phyloP scores from a whole-genome alignment of 2,113 vertebrate species.

The Geococcyx californianus region DNA sequence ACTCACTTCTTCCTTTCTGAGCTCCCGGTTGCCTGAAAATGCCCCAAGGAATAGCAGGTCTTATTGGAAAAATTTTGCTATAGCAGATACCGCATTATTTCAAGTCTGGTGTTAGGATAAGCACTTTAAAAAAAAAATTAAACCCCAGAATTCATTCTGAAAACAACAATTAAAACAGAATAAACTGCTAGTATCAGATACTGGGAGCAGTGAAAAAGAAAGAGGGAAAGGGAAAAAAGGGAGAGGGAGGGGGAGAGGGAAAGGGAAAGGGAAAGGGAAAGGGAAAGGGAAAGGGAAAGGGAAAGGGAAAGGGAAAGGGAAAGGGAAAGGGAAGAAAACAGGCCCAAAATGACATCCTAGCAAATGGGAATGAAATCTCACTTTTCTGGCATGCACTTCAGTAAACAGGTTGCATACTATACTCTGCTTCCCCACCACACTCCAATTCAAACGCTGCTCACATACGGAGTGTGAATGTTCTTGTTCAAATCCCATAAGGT shows the following conservation, averaged over 20 bases:
- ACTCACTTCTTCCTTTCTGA: neutral
- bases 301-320: neutral
- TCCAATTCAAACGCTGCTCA: constrained; percentile 67
- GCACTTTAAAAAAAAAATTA: too few species aligned
- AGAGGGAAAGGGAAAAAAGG: neutral
- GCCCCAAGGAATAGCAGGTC: neutral
- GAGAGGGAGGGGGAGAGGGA: too few species aligned
- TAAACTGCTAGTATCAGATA: neutral
- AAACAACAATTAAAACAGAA: neutral
- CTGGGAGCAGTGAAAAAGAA: neutral
- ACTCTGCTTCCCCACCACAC: constrained; percentile 46
- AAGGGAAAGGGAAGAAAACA: neutral
- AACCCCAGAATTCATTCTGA: neutral
- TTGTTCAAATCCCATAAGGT: constrained; percentile 61
- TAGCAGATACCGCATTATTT: neutral
- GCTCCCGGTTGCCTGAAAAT: neutral
- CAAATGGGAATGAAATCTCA: neutral
- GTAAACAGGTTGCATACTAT: constrained; percentile 65
- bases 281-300: neutral
- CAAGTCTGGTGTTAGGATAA: neutral
- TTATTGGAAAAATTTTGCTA: neutral
- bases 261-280: neutral
- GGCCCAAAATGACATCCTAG: neutral
- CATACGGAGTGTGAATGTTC: constrained; percentile 69
- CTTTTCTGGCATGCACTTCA: constrained; percentile 50